Evolutionary conservation across 2,888 invertebrate genomes (phyloP), one percentile per base, ranked within the genome.

Genomic region (Polietes domitor): DNA sequence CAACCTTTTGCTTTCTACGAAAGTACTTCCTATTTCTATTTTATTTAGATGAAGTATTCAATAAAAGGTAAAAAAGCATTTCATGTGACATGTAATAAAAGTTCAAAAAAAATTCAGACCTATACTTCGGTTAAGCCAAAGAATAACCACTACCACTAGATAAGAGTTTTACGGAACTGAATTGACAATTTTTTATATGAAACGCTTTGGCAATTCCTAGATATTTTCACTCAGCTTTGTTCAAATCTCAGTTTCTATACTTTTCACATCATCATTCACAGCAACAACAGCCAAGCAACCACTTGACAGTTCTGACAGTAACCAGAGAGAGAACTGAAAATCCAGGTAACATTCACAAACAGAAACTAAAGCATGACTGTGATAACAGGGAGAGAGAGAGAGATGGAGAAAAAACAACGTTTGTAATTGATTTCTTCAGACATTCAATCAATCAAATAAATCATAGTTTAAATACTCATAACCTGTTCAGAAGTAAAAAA

Each of bases 391-490:
- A 68, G 47, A 63, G 61, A n/a, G n/a, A n/a, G 43, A 70, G 19
- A 41, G 26, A 71, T 12, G 37, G 37, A 24, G 21, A 68, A 72
- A 63, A 58, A 77, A 41, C 63, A 80, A 47, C 72, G 76, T 63
- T 83, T 77, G 77, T 81, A 81, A 81, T 78, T 81, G 80, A 78
- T 84, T 81, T 78, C 72, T 80, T 72, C 32, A 76, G 84, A 81
- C 84, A 81, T 84, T 68, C 84, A 78, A 84, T 84, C 84, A 84
- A 84, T 84, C 84, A 84, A 81, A 84, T 58, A 81, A 81, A 84
- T 84, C 84, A 84, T 75, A 84, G 76, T 78, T 84, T 78, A 78
- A 78, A 81, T 78, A 75, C 84, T 78, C 84, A 78, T 84, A 84
- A 84, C 80, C 78, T 81, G 84, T 84, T 81, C 19, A 68, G n/a